A percentile compares a stretch with the other conserved stretches of the same genome.
Conservation (phyloP, 2,113 vertebrate genomes). For the Prolemur simus region DNA sequence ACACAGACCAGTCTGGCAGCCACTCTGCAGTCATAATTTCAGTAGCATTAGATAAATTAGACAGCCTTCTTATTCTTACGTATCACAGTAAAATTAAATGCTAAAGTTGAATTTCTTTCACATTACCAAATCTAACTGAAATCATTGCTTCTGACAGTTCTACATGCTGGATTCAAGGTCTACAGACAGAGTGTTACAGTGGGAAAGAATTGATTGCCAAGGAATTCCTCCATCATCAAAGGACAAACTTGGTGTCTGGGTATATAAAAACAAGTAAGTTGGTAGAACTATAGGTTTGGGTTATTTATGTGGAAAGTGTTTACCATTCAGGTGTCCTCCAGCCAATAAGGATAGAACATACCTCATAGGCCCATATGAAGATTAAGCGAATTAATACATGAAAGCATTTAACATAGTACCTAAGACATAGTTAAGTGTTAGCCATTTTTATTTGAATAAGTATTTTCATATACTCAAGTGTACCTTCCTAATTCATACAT, state of each 20-base stretch:
- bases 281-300: not conserved
- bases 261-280: slow-evolving; percentile 94
- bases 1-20: not conserved
- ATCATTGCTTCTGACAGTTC: slow-evolving; percentile 85
- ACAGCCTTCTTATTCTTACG: not conserved
- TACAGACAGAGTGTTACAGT: slow-evolving; percentile 87
- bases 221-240: slow-evolving; percentile 94
- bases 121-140: slow-evolving; percentile 53
- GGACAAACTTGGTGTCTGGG: slow-evolving; percentile 98
- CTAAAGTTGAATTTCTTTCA: not conserved
- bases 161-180: slow-evolving; percentile 92
- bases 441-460: not conserved
- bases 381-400: not conserved
- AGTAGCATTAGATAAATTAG: not conserved
- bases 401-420: not conserved
- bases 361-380: not conserved
- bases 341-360: not conserved
- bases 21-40: not conserved
- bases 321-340: not conserved
- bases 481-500: not conserved
- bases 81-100: not conserved
- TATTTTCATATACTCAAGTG: not conserved
- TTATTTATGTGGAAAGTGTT: not conserved
- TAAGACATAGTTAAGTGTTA: not conserved
- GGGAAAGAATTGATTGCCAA: slow-evolving; percentile 95